Conservation (phyloP, 2,888 invertebrate species). For the Thyatira batis region DNA sequence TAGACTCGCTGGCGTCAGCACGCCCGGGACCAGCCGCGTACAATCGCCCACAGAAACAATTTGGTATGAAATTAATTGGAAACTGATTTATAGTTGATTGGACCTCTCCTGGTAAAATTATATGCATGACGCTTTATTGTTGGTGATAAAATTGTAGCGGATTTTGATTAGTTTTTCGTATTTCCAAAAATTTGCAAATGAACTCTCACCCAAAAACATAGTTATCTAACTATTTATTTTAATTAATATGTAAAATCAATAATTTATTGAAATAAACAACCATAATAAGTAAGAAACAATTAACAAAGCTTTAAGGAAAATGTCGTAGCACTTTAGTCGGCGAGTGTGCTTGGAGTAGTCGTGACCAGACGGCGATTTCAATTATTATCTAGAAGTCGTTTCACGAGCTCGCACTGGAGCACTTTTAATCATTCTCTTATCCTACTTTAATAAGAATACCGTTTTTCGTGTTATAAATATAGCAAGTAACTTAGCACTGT, state of each 20-base stretch:
- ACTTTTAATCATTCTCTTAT: slow-evolving; percentile 72
- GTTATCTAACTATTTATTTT: too few relatives aligned
- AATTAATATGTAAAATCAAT: too few relatives aligned
- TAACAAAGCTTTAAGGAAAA: slow-evolving; percentile 2
- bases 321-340: slow-evolving; percentile 24
- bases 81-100: background rate
- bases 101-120: too few relatives aligned
- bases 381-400: slow-evolving; percentile 79
- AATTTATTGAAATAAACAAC: too few relatives aligned
- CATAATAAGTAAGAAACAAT: background rate
- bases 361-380: slow-evolving; percentile 80
- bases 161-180: too few relatives aligned
- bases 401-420: slow-evolving; percentile 60
- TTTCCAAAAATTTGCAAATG: too few relatives aligned
- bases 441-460: slow-evolving; percentile 57
- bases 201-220: too few relatives aligned
- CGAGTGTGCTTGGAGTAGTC: slow-evolving; percentile 64
- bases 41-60: slow-evolving; percentile 29
- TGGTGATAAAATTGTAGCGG: too few relatives aligned
- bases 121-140: background rate
- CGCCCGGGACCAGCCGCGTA: slow-evolving; percentile 59
- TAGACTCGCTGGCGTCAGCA: slow-evolving; percentile 82
- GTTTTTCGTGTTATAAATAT: slow-evolving; percentile 39
- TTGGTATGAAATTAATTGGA: background rate
- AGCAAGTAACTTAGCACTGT: slow-evolving; percentile 25